These are phyloP conservation scores for Heloderma charlesbogerti DNA, from an alignment of 2,113 vertebrate species.

Conservation along the genomic window DNA sequence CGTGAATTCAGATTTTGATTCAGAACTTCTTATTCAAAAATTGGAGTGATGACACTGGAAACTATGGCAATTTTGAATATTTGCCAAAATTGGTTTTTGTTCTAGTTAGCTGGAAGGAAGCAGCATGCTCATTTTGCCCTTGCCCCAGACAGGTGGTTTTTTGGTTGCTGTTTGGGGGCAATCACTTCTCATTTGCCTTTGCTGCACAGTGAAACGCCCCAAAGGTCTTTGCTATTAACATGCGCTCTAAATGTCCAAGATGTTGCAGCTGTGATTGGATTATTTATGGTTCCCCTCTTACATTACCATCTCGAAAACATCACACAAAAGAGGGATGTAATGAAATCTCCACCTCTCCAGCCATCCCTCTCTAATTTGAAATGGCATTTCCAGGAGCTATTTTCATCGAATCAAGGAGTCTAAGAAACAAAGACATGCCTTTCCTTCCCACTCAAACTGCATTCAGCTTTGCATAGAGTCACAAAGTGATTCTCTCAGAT, in stretches of 20 bases:
- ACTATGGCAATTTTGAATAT: not conserved
- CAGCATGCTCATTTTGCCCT: slow-evolving; percentile 21
- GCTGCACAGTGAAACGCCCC: slow-evolving; percentile 48
- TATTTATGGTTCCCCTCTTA: slow-evolving; percentile 80
- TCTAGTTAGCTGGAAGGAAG: not conserved
- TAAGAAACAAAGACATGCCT: slow-evolving; percentile 62
- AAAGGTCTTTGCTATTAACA: slow-evolving; percentile 67
- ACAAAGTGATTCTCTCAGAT: slow-evolving; percentile 45
- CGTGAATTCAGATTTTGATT: not conserved
- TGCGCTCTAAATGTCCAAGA: slow-evolving; percentile 71
- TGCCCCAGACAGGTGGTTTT: not conserved
- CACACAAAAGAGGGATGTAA: slow-evolving; percentile 78
- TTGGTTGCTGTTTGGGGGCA: slow-evolving; percentile 20
- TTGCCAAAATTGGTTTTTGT: not conserved
- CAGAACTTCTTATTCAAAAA: not conserved
- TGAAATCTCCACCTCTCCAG: slow-evolving; percentile 74
- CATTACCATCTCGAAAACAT: slow-evolving; percentile 73
- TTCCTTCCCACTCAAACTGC: slow-evolving; percentile 65
- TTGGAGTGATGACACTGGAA: not conserved
- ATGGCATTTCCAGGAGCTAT: slow-evolving; percentile 75
- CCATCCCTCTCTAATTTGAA: slow-evolving; percentile 54
- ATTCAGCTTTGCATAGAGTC: slow-evolving; percentile 58
- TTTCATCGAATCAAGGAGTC: slow-evolving; percentile 58
- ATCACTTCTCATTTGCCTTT: slow-evolving; percentile 61
- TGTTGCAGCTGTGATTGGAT: slow-evolving; percentile 74